phyloP scores from a whole-genome alignment of 2,113 vertebrate species.

The Chaenocephalus aceratus region DNA sequence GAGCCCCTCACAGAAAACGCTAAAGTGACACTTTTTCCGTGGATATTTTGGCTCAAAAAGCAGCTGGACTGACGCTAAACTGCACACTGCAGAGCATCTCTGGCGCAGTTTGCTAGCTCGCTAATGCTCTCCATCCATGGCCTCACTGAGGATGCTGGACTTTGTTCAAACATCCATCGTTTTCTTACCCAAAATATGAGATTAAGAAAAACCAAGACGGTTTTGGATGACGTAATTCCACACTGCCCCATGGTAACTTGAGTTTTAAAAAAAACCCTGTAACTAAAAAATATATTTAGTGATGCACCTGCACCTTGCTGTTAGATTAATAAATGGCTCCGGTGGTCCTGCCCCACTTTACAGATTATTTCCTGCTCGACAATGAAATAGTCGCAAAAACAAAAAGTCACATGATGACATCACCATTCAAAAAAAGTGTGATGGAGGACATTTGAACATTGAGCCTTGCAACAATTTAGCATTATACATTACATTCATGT shows the following conservation, averaged over 20 bases:
- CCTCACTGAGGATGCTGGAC: constrained; percentile 53
- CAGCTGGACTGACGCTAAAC: not conserved
- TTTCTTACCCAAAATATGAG: constrained; percentile 97
- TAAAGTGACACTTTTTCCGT: not conserved
- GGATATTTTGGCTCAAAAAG: not conserved
- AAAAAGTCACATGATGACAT: constrained; percentile 25
- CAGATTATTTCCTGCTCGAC: constrained; percentile 41
- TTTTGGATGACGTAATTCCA: constrained; percentile 97
- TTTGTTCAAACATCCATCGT: constrained; percentile 28
- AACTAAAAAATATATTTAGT: constrained; percentile 9
- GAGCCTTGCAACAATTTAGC: not conserved
- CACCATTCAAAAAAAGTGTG: constrained; percentile 57
- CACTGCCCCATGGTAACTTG: constrained; percentile 87
- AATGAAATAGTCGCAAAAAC: constrained; percentile 43
- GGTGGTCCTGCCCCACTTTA: constrained; percentile 45
- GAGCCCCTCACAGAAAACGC: not conserved
- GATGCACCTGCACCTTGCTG: constrained; percentile 73
- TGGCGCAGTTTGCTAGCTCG: constrained; percentile 70
- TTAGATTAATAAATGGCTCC: constrained; percentile 80
- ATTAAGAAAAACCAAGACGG: constrained; percentile 96
- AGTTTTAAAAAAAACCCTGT: not conserved
- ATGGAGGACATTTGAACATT: not conserved
- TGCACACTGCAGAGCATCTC: constrained; percentile 32
- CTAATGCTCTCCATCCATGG: constrained; percentile 44
- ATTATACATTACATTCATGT: not conserved